Evolutionary conservation across 2,888 invertebrate genomes (phyloP).

Genomic region (Melanophora roralis): DNA sequence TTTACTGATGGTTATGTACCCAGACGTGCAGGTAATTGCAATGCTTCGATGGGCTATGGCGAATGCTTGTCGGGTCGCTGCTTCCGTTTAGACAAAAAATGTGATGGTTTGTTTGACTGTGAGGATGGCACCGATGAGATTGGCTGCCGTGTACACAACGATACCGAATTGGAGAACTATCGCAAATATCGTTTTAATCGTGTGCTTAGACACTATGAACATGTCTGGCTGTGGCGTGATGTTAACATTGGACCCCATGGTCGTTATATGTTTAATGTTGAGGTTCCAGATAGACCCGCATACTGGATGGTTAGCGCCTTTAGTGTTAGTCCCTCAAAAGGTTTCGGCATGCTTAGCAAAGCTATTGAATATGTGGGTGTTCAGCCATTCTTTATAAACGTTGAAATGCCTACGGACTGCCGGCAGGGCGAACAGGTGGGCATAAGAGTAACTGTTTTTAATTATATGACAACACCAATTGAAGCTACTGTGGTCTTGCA

Average conservation of each 20-base stretch:
- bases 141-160: conserved; percentile 83
- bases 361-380: conserved; percentile 93
- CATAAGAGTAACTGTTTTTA: conserved; percentile 93
- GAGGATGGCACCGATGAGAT: conserved; percentile 91
- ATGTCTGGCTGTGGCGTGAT: conserved; percentile 97
- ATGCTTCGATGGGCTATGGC: conserved; percentile 83
- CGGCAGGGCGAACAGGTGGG: conserved; percentile 96
- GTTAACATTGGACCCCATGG: conserved; percentile 95
- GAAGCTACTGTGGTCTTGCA: conserved; percentile 92
- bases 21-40: conserved; percentile 83
- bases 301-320: conserved; percentile 97
- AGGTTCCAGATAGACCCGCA: conserved; percentile 89
- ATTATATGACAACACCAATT: conserved; percentile 90
- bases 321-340: conserved; percentile 90
- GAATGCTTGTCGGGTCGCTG: conserved; percentile 91
- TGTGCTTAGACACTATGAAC: conserved; percentile 93
- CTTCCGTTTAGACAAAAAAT: conserved; percentile 85
- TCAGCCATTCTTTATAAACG: conserved; percentile 95
- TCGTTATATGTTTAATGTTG: conserved; percentile 89
- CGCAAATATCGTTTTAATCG: conserved; percentile 90
- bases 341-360: conserved; percentile 90
- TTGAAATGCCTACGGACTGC: conserved; percentile 91
- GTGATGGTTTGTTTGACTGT: conserved; percentile 88
- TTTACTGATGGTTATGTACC: conserved; percentile 92
- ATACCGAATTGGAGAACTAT: conserved; percentile 84